phyloP scores from a whole-genome alignment of 2,113 vertebrate genomes.

The Lates calcarifer region DNA sequence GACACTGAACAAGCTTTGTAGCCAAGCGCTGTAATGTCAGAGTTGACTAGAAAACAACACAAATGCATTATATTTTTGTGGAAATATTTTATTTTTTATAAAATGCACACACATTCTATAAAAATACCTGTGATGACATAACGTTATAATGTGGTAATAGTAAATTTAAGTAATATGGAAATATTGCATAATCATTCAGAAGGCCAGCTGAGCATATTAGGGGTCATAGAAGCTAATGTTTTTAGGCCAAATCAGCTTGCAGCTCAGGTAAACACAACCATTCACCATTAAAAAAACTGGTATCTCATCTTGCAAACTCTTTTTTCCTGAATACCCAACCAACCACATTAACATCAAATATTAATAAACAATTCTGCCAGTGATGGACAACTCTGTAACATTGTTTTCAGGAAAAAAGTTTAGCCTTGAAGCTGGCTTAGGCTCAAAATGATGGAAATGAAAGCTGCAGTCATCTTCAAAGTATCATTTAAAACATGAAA shows the following conservation, averaged over 20 bases:
- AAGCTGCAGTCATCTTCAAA: not conserved
- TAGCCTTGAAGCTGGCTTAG: not conserved
- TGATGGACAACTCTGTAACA: not conserved
- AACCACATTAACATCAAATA: not conserved
- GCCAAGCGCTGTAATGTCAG: not conserved
- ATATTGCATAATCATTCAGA: not conserved
- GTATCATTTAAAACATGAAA: not conserved
- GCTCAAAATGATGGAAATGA: not conserved
- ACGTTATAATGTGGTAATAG: too few relatives aligned
- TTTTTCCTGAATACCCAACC: not conserved
- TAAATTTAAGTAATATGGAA: not conserved
- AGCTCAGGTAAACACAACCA: not conserved
- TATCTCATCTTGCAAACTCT: too few relatives aligned
- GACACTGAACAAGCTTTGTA: not conserved
- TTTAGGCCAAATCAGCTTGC: not conserved
- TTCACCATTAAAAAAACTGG: not conserved
- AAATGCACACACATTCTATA: too few relatives aligned
- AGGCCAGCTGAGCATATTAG: not conserved
- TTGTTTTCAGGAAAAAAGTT: not conserved
- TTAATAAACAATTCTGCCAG: not conserved
- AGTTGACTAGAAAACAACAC: not conserved
- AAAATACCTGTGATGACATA: too few relatives aligned
- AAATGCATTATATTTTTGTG: not conserved
- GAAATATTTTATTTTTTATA: not conserved
- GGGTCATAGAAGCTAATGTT: not conserved